A percentile compares a stretch with the other conserved stretches of the same genome.
These are phyloP conservation scores for Urocolius indicus DNA, from an alignment of 2,113 vertebrate genomes.

Conservation along the genomic window DNA sequence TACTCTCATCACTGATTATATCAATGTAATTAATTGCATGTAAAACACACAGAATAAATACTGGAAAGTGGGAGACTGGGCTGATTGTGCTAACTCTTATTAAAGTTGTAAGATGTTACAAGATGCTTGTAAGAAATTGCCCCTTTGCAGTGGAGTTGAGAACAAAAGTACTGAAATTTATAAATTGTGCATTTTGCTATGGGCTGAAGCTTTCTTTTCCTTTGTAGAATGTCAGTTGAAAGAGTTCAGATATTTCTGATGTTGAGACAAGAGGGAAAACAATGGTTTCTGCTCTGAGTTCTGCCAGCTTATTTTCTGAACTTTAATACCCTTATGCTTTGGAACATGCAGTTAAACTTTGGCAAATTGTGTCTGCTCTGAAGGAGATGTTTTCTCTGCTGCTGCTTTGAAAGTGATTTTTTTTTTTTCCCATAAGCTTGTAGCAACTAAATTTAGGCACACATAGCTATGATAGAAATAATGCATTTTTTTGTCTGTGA, in stretches of 20 bases:
- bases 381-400: constrained; percentile 23
- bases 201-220: background rate
- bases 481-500: background rate
- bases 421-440: background rate
- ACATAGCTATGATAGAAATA: background rate
- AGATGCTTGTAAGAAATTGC: background rate
- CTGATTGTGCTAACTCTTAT: background rate
- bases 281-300: constrained; percentile 40
- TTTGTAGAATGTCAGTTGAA: background rate
- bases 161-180: background rate
- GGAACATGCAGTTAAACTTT: constrained; percentile 35
- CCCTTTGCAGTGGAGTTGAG: background rate
- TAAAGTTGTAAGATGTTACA: background rate
- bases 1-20: background rate
- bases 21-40: background rate
- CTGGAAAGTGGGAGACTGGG: background rate
- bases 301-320: constrained; percentile 34
- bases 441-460: background rate
- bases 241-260: constrained; percentile 11
- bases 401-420: constrained; percentile 7
- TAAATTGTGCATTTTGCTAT: background rate
- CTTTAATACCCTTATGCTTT: constrained; percentile 25
- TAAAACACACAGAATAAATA: background rate
- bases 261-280: constrained; percentile 22
- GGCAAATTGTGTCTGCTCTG: background rate